Evolutionary conservation across 2,113 vertebrate genomes (phyloP).

Genomic region (Perca fluviatilis): DNA sequence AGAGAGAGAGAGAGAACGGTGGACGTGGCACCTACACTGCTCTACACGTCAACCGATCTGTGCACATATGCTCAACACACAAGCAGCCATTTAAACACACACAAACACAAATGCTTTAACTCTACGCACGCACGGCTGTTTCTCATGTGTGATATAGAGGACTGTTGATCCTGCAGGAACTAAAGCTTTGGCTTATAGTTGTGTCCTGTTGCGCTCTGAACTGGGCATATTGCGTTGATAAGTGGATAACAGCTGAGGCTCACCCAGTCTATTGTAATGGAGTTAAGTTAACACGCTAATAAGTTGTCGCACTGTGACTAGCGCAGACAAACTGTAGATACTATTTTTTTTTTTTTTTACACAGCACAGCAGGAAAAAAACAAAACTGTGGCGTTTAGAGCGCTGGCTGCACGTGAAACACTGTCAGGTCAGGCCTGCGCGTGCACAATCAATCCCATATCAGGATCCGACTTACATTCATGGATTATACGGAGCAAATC

Average conservation of each 20-base stretch:
- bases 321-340: background rate
- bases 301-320: constrained; percentile 38
- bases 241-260: constrained; percentile 42
- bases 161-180: constrained; percentile 14
- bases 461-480: background rate
- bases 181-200: background rate
- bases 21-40: constrained; percentile 80
- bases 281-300: constrained; percentile 40
- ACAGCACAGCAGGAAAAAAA: background rate
- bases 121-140: too few relatives aligned
- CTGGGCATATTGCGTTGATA: background rate
- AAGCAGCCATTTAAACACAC: constrained; percentile 35
- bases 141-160: too few relatives aligned
- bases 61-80: constrained; percentile 52
- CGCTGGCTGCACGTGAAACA: background rate
- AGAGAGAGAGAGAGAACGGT: constrained; percentile 64
- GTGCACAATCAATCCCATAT: constrained; percentile 18
- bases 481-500: background rate
- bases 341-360: constrained; percentile 22
- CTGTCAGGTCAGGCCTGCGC: constrained; percentile 49
- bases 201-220: constrained; percentile 48
- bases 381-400: constrained; percentile 10
- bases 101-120: background rate
- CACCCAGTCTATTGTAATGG: background rate
- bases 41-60: constrained; percentile 74